These are phyloP conservation scores for Sarcophaga bullata DNA, from an alignment of 1,140 invertebrate species.

Conservation along the genomic window DNA sequence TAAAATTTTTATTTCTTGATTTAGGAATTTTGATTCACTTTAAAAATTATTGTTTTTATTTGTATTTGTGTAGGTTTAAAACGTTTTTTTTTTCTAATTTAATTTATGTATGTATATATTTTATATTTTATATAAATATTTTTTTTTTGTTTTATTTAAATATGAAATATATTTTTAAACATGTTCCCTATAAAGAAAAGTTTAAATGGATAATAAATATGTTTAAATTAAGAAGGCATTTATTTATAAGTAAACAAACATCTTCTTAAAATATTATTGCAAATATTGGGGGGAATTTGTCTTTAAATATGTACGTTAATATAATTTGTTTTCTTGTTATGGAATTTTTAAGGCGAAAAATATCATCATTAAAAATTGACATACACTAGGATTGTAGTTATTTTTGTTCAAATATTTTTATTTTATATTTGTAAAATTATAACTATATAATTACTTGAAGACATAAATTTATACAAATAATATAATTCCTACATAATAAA, in stretches of 20 bases:
- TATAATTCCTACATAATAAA: no score
- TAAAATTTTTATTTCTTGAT: not conserved
- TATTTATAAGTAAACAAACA: not conserved
- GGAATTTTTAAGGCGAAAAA: slow-evolving; percentile 44
- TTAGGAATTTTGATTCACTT: slow-evolving; percentile 14
- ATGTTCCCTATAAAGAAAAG: not conserved
- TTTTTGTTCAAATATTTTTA: slow-evolving; percentile 20
- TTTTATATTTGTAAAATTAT: slow-evolving; percentile 23
- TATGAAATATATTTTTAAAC: no score
- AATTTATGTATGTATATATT: slow-evolving; percentile 10
- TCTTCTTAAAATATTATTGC: slow-evolving; percentile 33
- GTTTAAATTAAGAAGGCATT: not conserved
- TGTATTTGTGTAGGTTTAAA: slow-evolving; percentile 6
- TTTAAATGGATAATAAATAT: not conserved
- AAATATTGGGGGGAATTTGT: slow-evolving; percentile 29
- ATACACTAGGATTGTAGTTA: slow-evolving; percentile 42
- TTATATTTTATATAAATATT: not conserved
- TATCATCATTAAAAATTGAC: slow-evolving; percentile 46
- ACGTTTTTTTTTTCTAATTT: not conserved
- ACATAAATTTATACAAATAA: not conserved
- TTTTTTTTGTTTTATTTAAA: not conserved
- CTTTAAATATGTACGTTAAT: slow-evolving; percentile 12
- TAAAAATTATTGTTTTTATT: slow-evolving; percentile 24
- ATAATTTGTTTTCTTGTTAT: slow-evolving; percentile 34
- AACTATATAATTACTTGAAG: slow-evolving; percentile 12